Conservation (phyloP, 2,113 vertebrate genomes). For the Orycteropus afer region DNA sequence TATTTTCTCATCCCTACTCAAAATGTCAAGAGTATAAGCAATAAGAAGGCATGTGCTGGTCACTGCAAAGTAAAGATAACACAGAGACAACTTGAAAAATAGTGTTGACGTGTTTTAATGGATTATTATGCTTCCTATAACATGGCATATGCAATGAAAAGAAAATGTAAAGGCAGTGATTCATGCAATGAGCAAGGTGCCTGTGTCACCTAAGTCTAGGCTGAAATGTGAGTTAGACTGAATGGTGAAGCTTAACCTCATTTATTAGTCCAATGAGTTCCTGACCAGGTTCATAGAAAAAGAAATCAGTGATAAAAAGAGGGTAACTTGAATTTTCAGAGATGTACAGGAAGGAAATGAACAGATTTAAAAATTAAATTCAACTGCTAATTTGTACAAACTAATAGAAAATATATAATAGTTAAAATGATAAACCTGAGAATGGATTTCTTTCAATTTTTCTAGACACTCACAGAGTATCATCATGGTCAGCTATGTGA, state of each 20-base stretch:
- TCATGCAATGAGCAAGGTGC: not conserved
- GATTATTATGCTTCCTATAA: conserved; percentile 30
- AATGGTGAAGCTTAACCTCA: not conserved
- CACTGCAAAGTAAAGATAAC: conserved; percentile 46
- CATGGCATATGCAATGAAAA: not conserved
- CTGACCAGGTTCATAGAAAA: conserved; percentile 8
- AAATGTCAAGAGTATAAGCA: conserved; percentile 19
- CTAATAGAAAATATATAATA: not conserved
- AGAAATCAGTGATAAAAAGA: not conserved
- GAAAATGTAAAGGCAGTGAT: not conserved
- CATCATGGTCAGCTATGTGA: too few species aligned
- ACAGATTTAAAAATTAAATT: not conserved
- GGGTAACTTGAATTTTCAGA: not conserved
- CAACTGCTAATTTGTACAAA: not conserved
- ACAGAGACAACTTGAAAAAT: not conserved
- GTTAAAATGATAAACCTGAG: not conserved
- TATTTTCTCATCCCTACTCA: not conserved
- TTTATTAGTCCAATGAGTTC: not conserved
- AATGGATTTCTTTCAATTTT: not conserved
- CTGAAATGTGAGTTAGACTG: not conserved
- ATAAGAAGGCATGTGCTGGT: not conserved
- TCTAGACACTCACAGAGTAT: not conserved
- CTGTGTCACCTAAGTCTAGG: not conserved
- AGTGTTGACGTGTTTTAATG: conserved; percentile 20
- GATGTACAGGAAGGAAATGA: not conserved